Conservation (phyloP, 2,888 invertebrate genomes). For the Cyclophora albipunctata region DNA sequence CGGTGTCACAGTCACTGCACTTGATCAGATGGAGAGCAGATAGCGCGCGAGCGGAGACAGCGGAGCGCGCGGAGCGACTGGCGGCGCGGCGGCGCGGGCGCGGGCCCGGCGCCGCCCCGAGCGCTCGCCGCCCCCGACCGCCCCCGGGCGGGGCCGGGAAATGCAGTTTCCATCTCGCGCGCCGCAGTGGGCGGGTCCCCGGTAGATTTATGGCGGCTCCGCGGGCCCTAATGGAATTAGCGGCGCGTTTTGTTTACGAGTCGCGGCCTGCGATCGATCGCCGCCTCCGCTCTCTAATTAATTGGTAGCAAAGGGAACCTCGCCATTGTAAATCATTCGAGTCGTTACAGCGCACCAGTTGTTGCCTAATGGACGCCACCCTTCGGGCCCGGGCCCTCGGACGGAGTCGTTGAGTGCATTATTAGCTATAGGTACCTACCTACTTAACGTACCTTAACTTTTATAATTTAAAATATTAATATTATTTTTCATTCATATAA, state of each 20-base stretch:
- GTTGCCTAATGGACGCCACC: neutral
- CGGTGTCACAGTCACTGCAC: constrained; percentile 21
- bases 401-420: no score
- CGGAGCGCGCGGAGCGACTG: constrained; percentile 32
- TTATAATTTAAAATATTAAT: neutral
- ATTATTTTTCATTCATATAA: neutral
- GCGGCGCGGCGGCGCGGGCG: constrained; percentile 33
- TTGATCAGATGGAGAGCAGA: constrained; percentile 25
- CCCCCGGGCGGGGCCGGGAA: constrained; percentile 26
- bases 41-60: constrained; percentile 34
- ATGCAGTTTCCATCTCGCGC: constrained; percentile 33
- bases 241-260: constrained; percentile 46
- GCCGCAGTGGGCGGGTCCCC: constrained; percentile 4
- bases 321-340: constrained; percentile 27
- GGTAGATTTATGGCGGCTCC: constrained; percentile 45
- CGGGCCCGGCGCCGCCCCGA: constrained; percentile 18
- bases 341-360: neutral
- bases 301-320: constrained; percentile 24
- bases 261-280: constrained; percentile 22
- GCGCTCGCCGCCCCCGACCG: constrained; percentile 18
- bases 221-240: constrained; percentile 58
- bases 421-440: no score
- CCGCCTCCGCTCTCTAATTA: constrained; percentile 29
- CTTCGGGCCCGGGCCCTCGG: neutral
- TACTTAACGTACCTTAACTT: neutral